Percentiles rank a stretch among this genome's conserved stretches.
phyloP scores from a whole-genome alignment of 2,113 vertebrate genomes.

The Anarrhichthys ocellatus region DNA sequence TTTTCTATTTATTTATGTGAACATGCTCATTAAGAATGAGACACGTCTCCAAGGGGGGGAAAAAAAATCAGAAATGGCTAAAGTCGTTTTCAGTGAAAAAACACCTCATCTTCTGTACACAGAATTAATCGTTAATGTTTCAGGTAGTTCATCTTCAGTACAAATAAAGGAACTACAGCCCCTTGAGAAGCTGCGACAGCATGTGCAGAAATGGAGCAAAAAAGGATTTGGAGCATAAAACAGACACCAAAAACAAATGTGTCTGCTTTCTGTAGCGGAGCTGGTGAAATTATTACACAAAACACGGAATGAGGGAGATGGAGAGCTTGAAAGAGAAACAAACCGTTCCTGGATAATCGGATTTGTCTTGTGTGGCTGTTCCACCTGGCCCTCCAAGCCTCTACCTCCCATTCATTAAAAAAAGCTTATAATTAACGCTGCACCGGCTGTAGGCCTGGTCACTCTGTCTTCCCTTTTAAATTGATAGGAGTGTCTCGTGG shows the following conservation, averaged over 20 bases:
- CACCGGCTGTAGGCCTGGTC: conserved; percentile 68
- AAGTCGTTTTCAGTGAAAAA: conserved; percentile 53
- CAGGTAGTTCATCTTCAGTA: conserved; percentile 39
- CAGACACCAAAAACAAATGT: conserved; percentile 59
- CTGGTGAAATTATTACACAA: conserved; percentile 56
- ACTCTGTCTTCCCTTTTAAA: conserved; percentile 50
- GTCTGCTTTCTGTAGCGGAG: conserved; percentile 35
- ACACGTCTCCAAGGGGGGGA: not conserved
- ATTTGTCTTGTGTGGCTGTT: conserved; percentile 72
- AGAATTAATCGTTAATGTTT: conserved; percentile 69
- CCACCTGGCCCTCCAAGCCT: conserved; percentile 63
- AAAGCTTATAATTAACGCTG: conserved; percentile 73
- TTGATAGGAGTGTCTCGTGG: conserved; percentile 61
- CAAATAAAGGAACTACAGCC: conserved; percentile 51
- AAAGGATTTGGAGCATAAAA: conserved; percentile 60
- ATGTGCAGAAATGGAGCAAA: conserved; percentile 49
- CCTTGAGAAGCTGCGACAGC: conserved; percentile 23
- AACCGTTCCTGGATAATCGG: conserved; percentile 65
- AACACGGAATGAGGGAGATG: conserved; percentile 33
- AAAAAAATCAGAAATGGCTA: conserved; percentile 13
- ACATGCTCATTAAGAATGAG: conserved; percentile 17
- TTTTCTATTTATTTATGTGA: conserved; percentile 8
- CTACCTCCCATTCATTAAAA: conserved; percentile 65
- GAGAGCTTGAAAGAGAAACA: conserved; percentile 54
- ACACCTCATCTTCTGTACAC: conserved; percentile 37